Evolutionary conservation across 1,140 invertebrate genomes (phyloP), one percentile per base, ranked within the genome.

Genomic region (Macrobrachium nipponense): DNA sequence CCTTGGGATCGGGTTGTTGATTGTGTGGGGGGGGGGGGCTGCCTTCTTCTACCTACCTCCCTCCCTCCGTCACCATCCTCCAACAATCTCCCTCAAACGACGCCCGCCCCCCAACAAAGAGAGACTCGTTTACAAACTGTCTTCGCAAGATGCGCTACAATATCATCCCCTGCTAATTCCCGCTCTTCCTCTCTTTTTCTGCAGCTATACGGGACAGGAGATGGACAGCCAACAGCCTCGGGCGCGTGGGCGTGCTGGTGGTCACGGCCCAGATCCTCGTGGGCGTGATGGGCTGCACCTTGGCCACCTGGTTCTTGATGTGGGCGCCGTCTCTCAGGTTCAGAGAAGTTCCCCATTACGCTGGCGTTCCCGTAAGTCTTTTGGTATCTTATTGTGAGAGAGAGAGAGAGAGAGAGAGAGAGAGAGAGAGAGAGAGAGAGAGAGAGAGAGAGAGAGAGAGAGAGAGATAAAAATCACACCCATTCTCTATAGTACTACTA

Each of bases 321-420:
- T 93, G 93, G 92, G 91, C 93, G 61, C 94, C 94, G 5, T 92
- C 92, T 88, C 91, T 94, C 10, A 91, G 92, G 23, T 89, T 92
- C 68, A 89, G 91, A 61, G 93, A 94, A 88, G 94, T 94, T 90
- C 94, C 94, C 0, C 94, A 94, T 87, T 94, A 94, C 92, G 94
- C 94, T 89, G 94, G 93, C 59, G 90, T 94, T 88, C 93, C 93
- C 80, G 94, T 95, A 91, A 93, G 92, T 91, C 11, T 10, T 18
- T 78, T 78, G 23, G 72, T 14, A 17, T 14, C 5, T 36, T 4
- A 20, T 5, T 23, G 76, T 3, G 58, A 58, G 58, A 66, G 78
- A 23, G 61, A 80, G 23, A 23, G 78, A 43, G 60, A 58, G 60
- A 66, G 78, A 27, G n/a, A 64, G 78, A 60, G 61, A 27, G 78